Conservation (phyloP, 2,888 invertebrate species). For the Itoplectis maculator region DNA sequence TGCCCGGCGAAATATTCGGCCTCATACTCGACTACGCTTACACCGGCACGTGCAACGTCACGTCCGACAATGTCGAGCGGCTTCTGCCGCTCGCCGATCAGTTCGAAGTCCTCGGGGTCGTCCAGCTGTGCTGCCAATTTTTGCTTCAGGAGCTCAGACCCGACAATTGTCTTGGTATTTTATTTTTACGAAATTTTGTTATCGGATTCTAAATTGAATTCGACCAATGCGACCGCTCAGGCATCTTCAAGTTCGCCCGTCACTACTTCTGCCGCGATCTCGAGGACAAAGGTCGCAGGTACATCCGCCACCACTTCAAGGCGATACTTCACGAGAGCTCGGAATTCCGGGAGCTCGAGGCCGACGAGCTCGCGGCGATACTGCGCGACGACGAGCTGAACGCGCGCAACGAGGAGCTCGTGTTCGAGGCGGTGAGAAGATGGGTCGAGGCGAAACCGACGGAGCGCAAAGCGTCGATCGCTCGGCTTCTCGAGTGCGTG, state of each 20-base stretch:
- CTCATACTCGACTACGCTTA: conserved; percentile 91
- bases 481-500: conserved; percentile 88
- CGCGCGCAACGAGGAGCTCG: conserved; percentile 90
- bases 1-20: conserved; percentile 87
- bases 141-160: conserved; percentile 88
- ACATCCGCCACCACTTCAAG: conserved; percentile 87
- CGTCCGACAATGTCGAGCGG: conserved; percentile 89
- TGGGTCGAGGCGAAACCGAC: conserved; percentile 89
- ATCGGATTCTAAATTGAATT: too few species aligned
- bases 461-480: conserved; percentile 86
- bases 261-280: conserved; percentile 90
- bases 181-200: too few species aligned
- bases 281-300: conserved; percentile 87
- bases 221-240: too few species aligned
- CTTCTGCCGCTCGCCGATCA: conserved; percentile 90
- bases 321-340: conserved; percentile 87
- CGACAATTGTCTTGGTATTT: conserved; percentile 88
- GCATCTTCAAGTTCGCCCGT: conserved; percentile 89
- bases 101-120: conserved; percentile 90
- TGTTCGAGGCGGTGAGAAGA: conserved; percentile 90
- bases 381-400: conserved; percentile 90
- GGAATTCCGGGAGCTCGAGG: conserved; percentile 88
- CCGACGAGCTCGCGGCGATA: conserved; percentile 88
- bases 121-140: conserved; percentile 89
- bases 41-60: conserved; percentile 89